A percentile compares a stretch with the other conserved stretches of the same genome.
phyloP scores from a whole-genome alignment of 2,113 vertebrate genomes.

The Corythornis madagascariensis region DNA sequence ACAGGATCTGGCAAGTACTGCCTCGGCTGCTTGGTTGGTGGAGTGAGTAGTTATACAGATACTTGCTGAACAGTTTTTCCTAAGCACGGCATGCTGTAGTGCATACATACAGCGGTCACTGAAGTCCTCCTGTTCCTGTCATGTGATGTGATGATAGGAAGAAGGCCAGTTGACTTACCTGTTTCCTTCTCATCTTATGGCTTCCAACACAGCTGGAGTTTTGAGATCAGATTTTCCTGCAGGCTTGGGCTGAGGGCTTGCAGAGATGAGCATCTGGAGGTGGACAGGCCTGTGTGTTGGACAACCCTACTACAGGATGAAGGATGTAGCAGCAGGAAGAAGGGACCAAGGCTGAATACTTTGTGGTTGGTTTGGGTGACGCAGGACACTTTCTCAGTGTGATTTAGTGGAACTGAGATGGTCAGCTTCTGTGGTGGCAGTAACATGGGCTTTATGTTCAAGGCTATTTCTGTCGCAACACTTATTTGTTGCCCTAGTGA shows the following conservation, averaged over 20 bases:
- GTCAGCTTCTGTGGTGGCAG: background rate
- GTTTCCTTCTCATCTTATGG: rapidly evolving
- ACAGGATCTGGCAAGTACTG: background rate
- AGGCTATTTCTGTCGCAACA: background rate
- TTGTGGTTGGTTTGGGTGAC: background rate
- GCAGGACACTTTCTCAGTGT: rapidly evolving
- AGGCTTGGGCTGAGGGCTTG: background rate
- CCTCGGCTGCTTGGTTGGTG: background rate
- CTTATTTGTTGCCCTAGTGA: rapidly evolving
- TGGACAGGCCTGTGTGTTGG: background rate
- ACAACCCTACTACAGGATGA: background rate
- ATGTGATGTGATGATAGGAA: background rate
- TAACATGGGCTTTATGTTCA: background rate
- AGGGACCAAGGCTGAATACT: background rate
- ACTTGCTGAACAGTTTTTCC: background rate
- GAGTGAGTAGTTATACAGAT: background rate
- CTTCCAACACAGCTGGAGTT: background rate
- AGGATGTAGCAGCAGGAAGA: rapidly evolving
- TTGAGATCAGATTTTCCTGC: background rate
- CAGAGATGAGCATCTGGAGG: background rate
- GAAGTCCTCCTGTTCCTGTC: background rate
- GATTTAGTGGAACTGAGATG: background rate
- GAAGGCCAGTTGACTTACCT: background rate
- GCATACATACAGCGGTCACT: rapidly evolving
- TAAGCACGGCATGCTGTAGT: background rate